Conservation (phyloP, 2,113 vertebrate species). For the Otocyon megalotis region DNA sequence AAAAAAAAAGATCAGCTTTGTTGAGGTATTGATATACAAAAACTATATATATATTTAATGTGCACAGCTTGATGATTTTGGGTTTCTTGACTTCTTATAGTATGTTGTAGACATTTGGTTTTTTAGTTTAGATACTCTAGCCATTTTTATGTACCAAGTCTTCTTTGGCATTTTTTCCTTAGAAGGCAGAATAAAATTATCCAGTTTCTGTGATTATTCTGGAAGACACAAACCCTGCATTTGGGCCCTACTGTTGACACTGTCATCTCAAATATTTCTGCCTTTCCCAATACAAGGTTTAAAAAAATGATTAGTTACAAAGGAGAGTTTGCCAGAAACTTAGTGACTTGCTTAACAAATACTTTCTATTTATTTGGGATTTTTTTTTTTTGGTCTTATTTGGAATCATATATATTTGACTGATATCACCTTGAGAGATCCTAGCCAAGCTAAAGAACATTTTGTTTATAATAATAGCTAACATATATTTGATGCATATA, state of each 20-base stretch:
- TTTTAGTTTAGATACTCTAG: background rate
- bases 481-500: background rate
- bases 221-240: background rate
- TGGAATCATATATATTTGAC: background rate
- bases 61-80: background rate
- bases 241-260: background rate
- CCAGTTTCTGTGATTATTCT: background rate
- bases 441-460: background rate
- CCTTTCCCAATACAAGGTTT: background rate
- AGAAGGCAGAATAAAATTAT: background rate
- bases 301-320: background rate
- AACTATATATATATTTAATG: background rate
- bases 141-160: background rate
- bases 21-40: background rate
- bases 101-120: background rate
- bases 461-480: background rate
- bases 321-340: background rate
- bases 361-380: background rate
- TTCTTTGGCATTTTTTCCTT: conserved; percentile 22
- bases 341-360: background rate
- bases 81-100: background rate
- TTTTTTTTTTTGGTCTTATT: background rate
- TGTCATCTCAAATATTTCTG: background rate
- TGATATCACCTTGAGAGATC: background rate
- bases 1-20: background rate